Base-by-base conservation (phyloP, 2,113 vertebrate species). In the Prunella fulvescens region DNA sequence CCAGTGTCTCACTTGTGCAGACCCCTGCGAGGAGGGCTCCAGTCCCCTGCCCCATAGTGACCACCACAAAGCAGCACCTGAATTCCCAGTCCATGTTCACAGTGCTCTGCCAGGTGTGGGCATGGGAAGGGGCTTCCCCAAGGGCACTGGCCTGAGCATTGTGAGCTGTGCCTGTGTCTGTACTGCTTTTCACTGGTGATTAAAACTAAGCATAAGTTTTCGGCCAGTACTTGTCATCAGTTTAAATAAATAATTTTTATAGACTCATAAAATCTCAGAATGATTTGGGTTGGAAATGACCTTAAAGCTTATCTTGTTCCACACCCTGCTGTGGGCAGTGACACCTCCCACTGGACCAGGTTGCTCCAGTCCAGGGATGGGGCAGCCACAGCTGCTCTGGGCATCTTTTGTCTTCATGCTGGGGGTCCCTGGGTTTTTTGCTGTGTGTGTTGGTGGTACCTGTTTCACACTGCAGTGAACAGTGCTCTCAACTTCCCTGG, bases 381-480 rank as follows among this genome's bases (percentile, higher is more conserved):
- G 20, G n/a, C 47, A 54, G 24, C 39, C n/a, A 54, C 58, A 72
- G 42, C 31, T 71, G 31, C 57, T 71, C 85, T 4, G 28, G 14
- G 20, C 33, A 39, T 1, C 13, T 22, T 74, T 23, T 45, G 3
- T 37, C 48, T 48, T 44, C 76, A 3, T 5, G 0, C 19, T 23
- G 16, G 31, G 18, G 12, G 9, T 22, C 7, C 26, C 61, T 56
- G 65, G 25, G 7, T 35, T 22, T 11, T 39, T 7, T 14, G 51
- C 2, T 35, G 12, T 9, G n/a, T 31, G 64, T 47, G 72, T 29
- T 0, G 0, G 26, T 16, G 77, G 24, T 73, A 11, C 14, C 13
- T 60, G 39, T n/a, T 45, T 35, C n/a, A 60, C 54, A 22, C 24
- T 0, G 0, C 50, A 18, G 56, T 7, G 31, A 65, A 1, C 19